phyloP scores from a whole-genome alignment of 2,888 invertebrate genomes.

The Amphipyra tragopoginis region DNA sequence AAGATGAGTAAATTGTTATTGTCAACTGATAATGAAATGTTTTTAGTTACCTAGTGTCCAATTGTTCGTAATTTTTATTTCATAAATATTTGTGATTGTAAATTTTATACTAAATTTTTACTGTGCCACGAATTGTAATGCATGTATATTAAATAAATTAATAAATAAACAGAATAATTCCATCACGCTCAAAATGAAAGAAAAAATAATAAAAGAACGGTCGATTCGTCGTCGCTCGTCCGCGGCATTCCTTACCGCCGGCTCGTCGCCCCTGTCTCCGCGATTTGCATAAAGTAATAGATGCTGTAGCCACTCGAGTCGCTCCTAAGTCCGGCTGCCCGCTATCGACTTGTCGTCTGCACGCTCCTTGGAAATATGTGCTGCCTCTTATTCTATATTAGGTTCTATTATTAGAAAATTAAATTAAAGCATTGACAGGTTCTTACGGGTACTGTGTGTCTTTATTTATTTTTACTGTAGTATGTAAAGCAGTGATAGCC shows the following conservation, averaged over 20 bases:
- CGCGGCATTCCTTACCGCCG: slow-evolving; percentile 12
- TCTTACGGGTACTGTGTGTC: not conserved
- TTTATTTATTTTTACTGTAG: no score
- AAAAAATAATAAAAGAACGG: not conserved
- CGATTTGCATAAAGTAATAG: slow-evolving; percentile 57
- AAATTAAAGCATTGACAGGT: not conserved
- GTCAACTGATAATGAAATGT: no score
- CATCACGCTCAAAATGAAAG: not conserved
- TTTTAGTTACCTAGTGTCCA: no score
- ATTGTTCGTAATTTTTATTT: no score
- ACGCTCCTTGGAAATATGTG: slow-evolving; percentile 6
- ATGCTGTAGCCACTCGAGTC: slow-evolving; percentile 36
- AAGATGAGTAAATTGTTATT: no score
- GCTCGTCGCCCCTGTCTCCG: slow-evolving; percentile 1
- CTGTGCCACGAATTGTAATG: no score
- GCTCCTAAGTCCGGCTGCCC: slow-evolving; percentile 11
- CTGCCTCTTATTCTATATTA: slow-evolving; percentile 9
- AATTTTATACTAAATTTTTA: no score
- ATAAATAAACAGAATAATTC: no score
- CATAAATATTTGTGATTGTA: no score
- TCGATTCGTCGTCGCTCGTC: slow-evolving; percentile 4
- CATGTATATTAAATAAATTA: no score
- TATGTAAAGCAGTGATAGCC: no score
- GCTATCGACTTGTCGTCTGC: slow-evolving; percentile 39
- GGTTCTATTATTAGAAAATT: slow-evolving; percentile 11